Conservation (phyloP, 2,888 invertebrate genomes). For the Altica lythri region DNA sequence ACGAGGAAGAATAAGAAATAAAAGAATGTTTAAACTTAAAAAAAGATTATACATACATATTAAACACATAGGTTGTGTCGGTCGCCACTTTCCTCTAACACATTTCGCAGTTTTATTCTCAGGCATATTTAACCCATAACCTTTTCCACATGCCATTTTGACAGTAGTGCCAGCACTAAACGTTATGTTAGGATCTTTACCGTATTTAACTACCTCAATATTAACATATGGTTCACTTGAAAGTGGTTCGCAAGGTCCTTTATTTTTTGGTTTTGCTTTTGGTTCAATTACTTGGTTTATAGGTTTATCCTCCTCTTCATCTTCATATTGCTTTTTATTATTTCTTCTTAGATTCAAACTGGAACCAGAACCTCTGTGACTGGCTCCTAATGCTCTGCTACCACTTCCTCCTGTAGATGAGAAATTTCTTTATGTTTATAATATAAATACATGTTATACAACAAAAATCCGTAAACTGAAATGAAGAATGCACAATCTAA, state of each 20-base stretch:
- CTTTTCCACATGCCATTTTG: conserved; percentile 75
- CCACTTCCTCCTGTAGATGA: conserved; percentile 42
- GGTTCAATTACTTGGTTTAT: conserved; percentile 39
- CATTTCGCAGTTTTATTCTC: conserved; percentile 79
- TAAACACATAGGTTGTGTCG: conserved; percentile 77
- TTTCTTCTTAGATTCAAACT: conserved; percentile 47
- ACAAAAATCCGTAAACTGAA: too few relatives aligned
- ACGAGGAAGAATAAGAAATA: too few relatives aligned
- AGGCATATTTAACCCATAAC: conserved; percentile 74
- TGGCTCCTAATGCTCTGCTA: conserved; percentile 50
- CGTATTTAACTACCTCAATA: conserved; percentile 72
- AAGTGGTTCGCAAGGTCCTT: conserved; percentile 71
- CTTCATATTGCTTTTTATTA: conserved; percentile 43
- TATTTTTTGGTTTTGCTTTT: conserved; percentile 49
- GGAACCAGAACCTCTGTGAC: conserved; percentile 48
- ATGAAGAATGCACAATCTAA: too few relatives aligned
- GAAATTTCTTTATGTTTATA: neutral
- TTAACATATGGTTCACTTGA: conserved; percentile 69
- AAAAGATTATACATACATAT: conserved; percentile 75
- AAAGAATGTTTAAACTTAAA: too few relatives aligned
- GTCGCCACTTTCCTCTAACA: conserved; percentile 83
- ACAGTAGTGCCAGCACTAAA: conserved; percentile 79
- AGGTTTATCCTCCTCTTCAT: conserved; percentile 37
- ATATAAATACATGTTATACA: too few relatives aligned
- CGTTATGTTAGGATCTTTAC: conserved; percentile 71